Conservation (phyloP, 64 coral and sea anemone species). For the Exaiptasia diaphana region DNA sequence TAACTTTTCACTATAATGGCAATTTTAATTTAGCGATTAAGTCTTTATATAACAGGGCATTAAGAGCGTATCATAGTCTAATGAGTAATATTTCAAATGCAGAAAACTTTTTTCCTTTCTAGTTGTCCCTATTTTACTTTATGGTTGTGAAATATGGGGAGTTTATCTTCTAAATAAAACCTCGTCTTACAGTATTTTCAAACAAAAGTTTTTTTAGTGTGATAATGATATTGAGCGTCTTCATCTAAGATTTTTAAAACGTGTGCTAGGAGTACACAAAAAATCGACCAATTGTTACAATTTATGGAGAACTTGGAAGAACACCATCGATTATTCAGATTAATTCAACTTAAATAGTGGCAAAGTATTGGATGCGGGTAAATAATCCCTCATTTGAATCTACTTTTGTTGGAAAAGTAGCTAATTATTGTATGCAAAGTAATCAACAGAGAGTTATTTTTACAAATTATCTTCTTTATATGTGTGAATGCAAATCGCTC, state of each 20-base stretch:
- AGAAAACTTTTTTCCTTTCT: neutral
- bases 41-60: neutral
- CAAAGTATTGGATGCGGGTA: neutral
- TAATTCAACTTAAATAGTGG: neutral
- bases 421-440: neutral
- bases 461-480: too few relatives aligned
- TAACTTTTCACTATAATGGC: neutral
- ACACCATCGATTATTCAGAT: conserved; percentile 19
- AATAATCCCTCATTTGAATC: neutral
- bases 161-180: too few relatives aligned
- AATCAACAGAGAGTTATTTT: too few relatives aligned
- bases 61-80: neutral
- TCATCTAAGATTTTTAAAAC: conserved; percentile 16
- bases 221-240: conserved; percentile 25
- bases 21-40: neutral
- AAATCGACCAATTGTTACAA: conserved; percentile 13
- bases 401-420: conserved; percentile 9
- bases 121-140: too few relatives aligned
- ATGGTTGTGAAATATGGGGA: too few relatives aligned
- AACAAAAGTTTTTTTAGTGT: too few relatives aligned
- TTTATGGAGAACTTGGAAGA: conserved; percentile 24
- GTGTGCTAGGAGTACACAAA: neutral
- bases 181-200: too few relatives aligned
- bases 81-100: neutral
- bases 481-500: neutral